Evolutionary conservation across 2,113 vertebrate genomes (phyloP), one percentile per base, ranked within the genome.

Genomic region (Rhodinocichla rosea): DNA sequence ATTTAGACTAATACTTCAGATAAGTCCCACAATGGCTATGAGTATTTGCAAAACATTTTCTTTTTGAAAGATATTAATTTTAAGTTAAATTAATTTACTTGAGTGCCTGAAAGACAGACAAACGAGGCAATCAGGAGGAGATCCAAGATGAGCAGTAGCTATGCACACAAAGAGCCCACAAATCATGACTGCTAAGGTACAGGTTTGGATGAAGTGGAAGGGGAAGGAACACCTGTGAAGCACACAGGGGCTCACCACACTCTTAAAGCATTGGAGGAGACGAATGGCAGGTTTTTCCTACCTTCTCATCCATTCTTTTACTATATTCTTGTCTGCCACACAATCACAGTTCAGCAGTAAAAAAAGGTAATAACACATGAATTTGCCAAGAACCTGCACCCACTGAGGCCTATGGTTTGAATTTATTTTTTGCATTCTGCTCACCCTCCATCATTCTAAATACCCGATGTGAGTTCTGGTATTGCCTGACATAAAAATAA

Each of bases 71-170:
- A 83, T 44, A 77, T 63, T 70, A 83, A 67, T 94, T 93, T 85
- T 49, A 85, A 94, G 24, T 78, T 50, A 81, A 80, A 69, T 80
- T 80, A 89, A 93, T 87, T 93, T 70, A 75, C 52, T 74, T n/a
- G 42, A 89, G 62, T 63, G 69, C 17, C 56, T 83, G 68, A 90
- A 93, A 90, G 59, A 39, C 47, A 70, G n/a, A 24, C 9, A 42
- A 80, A 78, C 44, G 52, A 83, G 28, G 24, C 33, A 70, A 47
- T 50, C n/a, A 44, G 56, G 63, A 82, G 53, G n/a, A 39, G 45
- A 86, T 70, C 33, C 52, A 74, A 44, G 52, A 74, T 1, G 0
- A 52, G 21, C 26, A 63, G 45, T 50, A 15, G 14, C 49, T n/a
- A 26, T 20, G 3, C 30, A 64, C 50, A 27, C 11, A 11, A 64